These are phyloP conservation scores for Cancer borealis DNA, from an alignment of 2,888 invertebrate genomes.

Conservation along the genomic window DNA sequence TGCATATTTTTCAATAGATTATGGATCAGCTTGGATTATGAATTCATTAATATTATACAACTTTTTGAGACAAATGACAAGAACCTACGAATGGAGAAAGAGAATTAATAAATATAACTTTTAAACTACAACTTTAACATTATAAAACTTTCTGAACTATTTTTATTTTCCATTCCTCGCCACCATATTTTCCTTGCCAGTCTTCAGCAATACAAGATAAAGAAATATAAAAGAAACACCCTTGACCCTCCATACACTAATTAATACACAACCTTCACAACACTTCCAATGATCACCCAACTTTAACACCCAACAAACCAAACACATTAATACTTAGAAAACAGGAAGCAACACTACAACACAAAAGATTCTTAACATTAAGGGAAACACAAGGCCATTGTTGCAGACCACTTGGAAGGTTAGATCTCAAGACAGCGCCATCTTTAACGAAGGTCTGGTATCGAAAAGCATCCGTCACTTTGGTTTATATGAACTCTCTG, in stretches of 20 bases:
- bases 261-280: neutral
- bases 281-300: neutral
- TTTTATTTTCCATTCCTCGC: no score
- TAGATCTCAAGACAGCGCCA: neutral
- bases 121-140: no score
- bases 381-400: neutral
- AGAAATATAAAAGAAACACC: neutral
- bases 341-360: neutral
- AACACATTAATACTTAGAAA: neutral
- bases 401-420: neutral
- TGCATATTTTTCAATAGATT: neutral
- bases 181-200: no score
- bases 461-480: constrained; percentile 43
- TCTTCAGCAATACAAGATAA: neutral
- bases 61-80: no score
- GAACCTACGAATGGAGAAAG: no score
- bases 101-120: no score
- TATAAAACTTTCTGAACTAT: no score
- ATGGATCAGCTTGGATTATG: neutral
- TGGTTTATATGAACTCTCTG: constrained; percentile 35
- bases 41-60: no score
- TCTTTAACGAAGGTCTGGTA: constrained; percentile 46
- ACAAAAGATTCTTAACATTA: neutral
- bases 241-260: neutral
- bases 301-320: neutral